Percentiles rank a stretch among this genome's conserved stretches.
Evolutionary conservation across 1,140 invertebrate genomes (phyloP).

Genomic region (Caenorhabditis tropicalis): DNA sequence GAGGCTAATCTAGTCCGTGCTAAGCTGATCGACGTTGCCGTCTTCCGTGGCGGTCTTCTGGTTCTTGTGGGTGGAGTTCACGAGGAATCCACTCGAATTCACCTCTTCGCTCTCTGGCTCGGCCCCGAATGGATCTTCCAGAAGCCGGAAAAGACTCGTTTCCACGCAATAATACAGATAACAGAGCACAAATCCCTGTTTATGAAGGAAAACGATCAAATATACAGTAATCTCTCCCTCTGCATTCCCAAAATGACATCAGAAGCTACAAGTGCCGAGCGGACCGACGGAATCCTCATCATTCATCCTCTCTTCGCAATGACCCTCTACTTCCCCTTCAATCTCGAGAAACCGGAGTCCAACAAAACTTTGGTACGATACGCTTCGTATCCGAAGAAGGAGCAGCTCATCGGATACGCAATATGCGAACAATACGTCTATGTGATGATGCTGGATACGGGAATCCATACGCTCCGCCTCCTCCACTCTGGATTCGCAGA

Average conservation of each 20-base stretch:
- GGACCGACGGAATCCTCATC: background rate
- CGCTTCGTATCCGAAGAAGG: background rate
- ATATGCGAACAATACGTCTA: background rate
- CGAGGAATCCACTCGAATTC: background rate
- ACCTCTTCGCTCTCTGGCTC: background rate
- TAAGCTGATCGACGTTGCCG: background rate
- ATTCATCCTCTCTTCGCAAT: background rate
- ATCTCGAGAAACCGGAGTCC: background rate
- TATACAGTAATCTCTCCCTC: background rate
- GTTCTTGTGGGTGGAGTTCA: background rate
- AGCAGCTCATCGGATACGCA: background rate
- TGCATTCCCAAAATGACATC: background rate
- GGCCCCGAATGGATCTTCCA: background rate
- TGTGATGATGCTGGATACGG: no score
- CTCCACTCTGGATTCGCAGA: conserved; percentile 18
- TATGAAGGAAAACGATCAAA: background rate
- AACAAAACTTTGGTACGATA: background rate
- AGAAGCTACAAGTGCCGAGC: background rate
- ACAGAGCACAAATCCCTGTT: background rate
- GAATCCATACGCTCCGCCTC: background rate
- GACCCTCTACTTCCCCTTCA: background rate
- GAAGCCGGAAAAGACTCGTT: background rate
- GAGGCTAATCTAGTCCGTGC: background rate
- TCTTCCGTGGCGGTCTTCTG: background rate
- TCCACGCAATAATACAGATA: background rate